Conservation (phyloP, 2,888 invertebrate species). For the Spatulosminthurus flaviceps region DNA sequence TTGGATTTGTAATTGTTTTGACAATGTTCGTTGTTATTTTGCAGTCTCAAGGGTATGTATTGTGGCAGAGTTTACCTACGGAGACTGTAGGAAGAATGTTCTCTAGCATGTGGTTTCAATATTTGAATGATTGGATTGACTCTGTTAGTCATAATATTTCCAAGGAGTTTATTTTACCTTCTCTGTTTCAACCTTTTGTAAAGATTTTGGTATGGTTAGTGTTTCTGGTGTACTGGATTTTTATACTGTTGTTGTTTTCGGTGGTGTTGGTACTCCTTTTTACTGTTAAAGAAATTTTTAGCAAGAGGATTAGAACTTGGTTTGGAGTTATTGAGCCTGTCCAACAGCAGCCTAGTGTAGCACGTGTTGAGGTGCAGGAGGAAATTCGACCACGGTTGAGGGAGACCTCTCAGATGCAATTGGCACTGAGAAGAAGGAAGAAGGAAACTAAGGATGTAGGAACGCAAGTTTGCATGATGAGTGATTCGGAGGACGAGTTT, state of each 20-base stretch:
- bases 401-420: too few relatives aligned
- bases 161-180: not conserved
- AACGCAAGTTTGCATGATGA: too few relatives aligned
- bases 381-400: too few relatives aligned
- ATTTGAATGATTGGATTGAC: not conserved
- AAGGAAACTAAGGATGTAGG: too few relatives aligned
- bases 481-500: too few relatives aligned
- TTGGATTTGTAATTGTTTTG: not conserved
- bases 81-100: not conserved
- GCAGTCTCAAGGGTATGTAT: not conserved
- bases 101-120: not conserved
- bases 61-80: not conserved
- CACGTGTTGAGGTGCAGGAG: too few relatives aligned
- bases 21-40: not conserved
- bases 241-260: not conserved
- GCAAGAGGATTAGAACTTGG: not conserved
- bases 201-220: not conserved
- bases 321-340: slow-evolving; percentile 12
- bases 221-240: not conserved
- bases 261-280: not conserved
- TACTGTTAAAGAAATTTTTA: not conserved
- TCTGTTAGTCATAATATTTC: not conserved
- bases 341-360: too few relatives aligned
- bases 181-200: not conserved
- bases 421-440: too few relatives aligned